Evolutionary conservation across 2,797 vertebrate species (phyloP).

Genomic region (Austrolebias charrua): DNA sequence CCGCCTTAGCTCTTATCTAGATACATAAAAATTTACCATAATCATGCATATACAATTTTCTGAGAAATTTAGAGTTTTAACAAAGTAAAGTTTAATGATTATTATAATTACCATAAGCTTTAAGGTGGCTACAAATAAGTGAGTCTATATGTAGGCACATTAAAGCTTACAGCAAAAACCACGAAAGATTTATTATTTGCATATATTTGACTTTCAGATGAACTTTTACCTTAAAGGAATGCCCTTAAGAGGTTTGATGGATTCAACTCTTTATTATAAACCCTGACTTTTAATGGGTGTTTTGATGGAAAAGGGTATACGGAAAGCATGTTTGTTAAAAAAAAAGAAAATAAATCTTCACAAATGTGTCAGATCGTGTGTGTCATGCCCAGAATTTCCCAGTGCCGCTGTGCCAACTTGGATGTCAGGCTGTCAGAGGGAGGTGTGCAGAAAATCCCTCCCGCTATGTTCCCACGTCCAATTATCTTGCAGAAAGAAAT

Average conservation of each 20-base stretch:
- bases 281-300: slow-evolving; percentile 47
- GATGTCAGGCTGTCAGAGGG: slow-evolving; percentile 59
- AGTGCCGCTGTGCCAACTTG: slow-evolving; percentile 23
- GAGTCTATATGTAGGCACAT: not conserved
- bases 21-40: no score
- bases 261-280: slow-evolving; percentile 34
- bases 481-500: slow-evolving; percentile 66
- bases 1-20: no score
- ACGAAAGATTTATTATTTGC: not conserved
- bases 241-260: slow-evolving; percentile 11
- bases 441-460: slow-evolving; percentile 39
- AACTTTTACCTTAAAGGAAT: slow-evolving; percentile 7
- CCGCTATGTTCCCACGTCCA: slow-evolving; percentile 57
- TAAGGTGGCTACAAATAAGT: not conserved
- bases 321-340: slow-evolving; percentile 15
- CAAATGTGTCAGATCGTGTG: slow-evolving; percentile 35
- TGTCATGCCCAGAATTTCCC: slow-evolving; percentile 32
- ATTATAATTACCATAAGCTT: no score
- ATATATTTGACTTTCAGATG: slow-evolving; percentile 19
- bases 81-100: not conserved
- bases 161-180: not conserved
- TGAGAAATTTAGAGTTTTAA: not conserved
- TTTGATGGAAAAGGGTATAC: slow-evolving; percentile 48
- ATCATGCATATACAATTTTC: no score
- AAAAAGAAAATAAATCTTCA: slow-evolving; percentile 1